Evolutionary conservation across 2,113 vertebrate species (phyloP), one percentile per base, ranked within the genome.

Genomic region (Amazona vittata): DNA sequence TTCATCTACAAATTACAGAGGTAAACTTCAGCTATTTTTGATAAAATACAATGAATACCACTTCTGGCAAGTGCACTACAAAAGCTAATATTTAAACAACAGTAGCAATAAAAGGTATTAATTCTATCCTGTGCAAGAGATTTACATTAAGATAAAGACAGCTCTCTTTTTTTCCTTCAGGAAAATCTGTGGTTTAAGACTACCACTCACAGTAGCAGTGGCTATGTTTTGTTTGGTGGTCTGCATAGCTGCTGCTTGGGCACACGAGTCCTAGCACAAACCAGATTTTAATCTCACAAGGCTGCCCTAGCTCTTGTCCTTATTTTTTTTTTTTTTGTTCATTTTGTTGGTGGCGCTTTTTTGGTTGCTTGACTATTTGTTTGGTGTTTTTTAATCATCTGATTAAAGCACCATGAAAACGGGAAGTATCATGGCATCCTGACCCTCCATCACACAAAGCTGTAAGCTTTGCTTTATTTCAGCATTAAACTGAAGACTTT

Each of bases 21-120:
- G 28, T 29, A 89, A 75, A 88, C 37, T 86, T 83, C 52, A 63
- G 64, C n/a, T 68, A 52, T 60, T 93, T 88, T 90, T 90, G 80
- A 86, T 79, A 89, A 75, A 92, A 68, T 39, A 53, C 10, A 3
- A 39, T 4, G 24, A 81, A 86, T 21, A 26, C 28, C 39, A 33
- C 67, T 93, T 60, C 91, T 92, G 79, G 86, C 86, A 97, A 95
- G 76, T 22, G 17, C 28, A 57, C 59, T 65, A 69, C 59, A 79
- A 91, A 95, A 95, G 85, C 79, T 89, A 97, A 89, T 93, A 90
- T 96, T 97, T 96, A 92, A 93, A 83, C 86, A 92, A 44, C 60
- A 68, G 62, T 9, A 89, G 50, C 85, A 87, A 94, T 92, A 94
- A 94, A 90, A 92, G 20, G 52, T 60, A 59, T 57, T 74, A 33